phyloP scores from a whole-genome alignment of 2,888 invertebrate species.

The Parnassius apollo region DNA sequence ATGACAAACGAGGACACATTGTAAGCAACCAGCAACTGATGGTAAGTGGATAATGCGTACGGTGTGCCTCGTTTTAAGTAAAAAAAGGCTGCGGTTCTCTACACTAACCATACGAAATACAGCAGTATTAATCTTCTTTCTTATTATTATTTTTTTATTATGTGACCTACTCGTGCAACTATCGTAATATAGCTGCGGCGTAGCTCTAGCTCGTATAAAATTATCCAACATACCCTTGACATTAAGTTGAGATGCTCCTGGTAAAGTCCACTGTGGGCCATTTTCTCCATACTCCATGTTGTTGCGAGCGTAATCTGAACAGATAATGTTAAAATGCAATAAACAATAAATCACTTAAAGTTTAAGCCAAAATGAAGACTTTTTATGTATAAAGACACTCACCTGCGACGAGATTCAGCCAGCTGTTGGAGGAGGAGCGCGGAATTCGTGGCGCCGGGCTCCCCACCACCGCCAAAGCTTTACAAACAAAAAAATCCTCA shows the following conservation, averaged over 20 bases:
- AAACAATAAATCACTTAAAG: background rate
- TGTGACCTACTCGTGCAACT: too few relatives aligned
- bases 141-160: too few relatives aligned
- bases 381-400: background rate
- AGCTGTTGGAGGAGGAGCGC: slow-evolving; percentile 29
- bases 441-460: background rate
- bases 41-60: too few relatives aligned
- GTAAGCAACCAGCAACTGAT: too few relatives aligned
- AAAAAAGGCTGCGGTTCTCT: too few relatives aligned
- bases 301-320: slow-evolving; percentile 38
- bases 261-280: slow-evolving; percentile 37
- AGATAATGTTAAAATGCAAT: slow-evolving; percentile 3
- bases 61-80: too few relatives aligned
- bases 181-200: too few relatives aligned
- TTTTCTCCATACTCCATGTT: slow-evolving; percentile 25
- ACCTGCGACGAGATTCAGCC: slow-evolving; percentile 25
- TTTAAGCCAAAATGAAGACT: too few relatives aligned
- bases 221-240: background rate
- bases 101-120: too few relatives aligned
- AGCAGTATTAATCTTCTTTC: too few relatives aligned
- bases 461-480: background rate
- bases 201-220: too few relatives aligned
- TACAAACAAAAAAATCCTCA: background rate
- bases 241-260: background rate
- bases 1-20: too few relatives aligned